Evolutionary conservation across 2,113 vertebrate genomes (phyloP).

Genomic region (Scomber scombrus): DNA sequence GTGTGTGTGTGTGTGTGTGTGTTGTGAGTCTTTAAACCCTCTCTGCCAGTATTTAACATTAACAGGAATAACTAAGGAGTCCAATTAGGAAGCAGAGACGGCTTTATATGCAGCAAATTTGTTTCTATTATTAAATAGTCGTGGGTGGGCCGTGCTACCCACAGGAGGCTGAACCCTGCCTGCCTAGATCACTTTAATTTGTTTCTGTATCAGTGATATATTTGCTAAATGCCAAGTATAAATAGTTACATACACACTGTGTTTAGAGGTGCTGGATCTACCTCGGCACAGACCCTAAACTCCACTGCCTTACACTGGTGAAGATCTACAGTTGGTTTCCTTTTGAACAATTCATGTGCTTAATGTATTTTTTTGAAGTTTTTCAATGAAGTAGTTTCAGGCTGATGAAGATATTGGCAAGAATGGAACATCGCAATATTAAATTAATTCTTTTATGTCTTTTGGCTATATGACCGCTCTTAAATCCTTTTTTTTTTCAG

Average conservation of each 20-base stretch:
- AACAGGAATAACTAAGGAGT: constrained; percentile 85
- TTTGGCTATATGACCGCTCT: too few relatives aligned
- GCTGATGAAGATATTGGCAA: too few relatives aligned
- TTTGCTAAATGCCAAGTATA: constrained; percentile 13
- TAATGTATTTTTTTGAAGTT: neutral
- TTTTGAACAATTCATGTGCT: neutral
- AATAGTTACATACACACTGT: neutral
- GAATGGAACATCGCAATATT: too few relatives aligned
- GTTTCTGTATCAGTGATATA: constrained; percentile 18
- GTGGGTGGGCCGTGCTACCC: constrained; percentile 7
- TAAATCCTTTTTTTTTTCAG: too few relatives aligned
- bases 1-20: constrained; percentile 41
- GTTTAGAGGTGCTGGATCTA: neutral
- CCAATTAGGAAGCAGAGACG: constrained; percentile 78
- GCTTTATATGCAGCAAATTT: constrained; percentile 49
- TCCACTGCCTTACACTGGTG: neutral
- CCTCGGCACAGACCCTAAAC: neutral
- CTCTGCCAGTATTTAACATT: constrained; percentile 85
- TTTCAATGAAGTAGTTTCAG: too few relatives aligned
- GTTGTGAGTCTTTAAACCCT: constrained; percentile 78
- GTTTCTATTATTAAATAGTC: constrained; percentile 47
- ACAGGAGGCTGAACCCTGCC: neutral
- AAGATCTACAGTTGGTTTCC: neutral
- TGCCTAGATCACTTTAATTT: constrained; percentile 30
- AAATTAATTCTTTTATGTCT: too few relatives aligned